Conservation (phyloP, 2,113 vertebrate species). For the Takifugu flavidus region DNA sequence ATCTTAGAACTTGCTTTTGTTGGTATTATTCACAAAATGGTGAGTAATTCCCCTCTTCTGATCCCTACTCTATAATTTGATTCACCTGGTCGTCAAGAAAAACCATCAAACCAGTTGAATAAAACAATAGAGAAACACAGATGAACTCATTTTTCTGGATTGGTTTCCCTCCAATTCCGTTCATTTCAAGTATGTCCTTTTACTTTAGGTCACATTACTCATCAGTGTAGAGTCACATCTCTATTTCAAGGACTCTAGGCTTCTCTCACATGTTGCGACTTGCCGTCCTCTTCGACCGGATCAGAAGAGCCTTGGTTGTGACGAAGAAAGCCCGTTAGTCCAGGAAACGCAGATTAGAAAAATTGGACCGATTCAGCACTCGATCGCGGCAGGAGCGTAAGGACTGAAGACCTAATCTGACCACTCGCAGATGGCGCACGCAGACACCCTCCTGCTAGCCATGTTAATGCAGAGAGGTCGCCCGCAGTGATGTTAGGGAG, state of each 20-base stretch:
- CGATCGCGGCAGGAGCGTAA: slow-evolving; percentile 36
- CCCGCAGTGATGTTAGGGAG: slow-evolving; percentile 52
- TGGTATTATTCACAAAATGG: background rate
- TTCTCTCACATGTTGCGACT: slow-evolving; percentile 16
- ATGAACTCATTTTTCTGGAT: background rate
- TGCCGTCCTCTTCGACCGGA: slow-evolving; percentile 28
- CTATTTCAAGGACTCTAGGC: slow-evolving; percentile 9
- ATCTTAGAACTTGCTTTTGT: background rate
- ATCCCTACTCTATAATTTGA: background rate
- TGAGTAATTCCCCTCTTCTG: background rate
- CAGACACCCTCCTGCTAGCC: slow-evolving; percentile 46
- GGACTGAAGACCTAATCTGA: slow-evolving; percentile 60
- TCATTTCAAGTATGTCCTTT: no score
- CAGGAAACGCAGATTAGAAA: slow-evolving; percentile 51
- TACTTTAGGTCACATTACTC: background rate
- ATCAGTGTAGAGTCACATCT: slow-evolving; percentile 15
- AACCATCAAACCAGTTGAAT: background rate
- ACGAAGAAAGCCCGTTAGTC: slow-evolving; percentile 53
- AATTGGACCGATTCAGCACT: slow-evolving; percentile 22
- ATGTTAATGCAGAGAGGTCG: slow-evolving; percentile 43
- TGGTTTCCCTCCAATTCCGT: no score
- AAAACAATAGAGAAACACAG: slow-evolving; percentile 1
- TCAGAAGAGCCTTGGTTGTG: slow-evolving; percentile 57
- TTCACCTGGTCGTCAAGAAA: background rate
- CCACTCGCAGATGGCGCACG: slow-evolving; percentile 61